Evolutionary conservation across 2,888 invertebrate species (phyloP).

Genomic region (Synanthedon andrenaeformis): DNA sequence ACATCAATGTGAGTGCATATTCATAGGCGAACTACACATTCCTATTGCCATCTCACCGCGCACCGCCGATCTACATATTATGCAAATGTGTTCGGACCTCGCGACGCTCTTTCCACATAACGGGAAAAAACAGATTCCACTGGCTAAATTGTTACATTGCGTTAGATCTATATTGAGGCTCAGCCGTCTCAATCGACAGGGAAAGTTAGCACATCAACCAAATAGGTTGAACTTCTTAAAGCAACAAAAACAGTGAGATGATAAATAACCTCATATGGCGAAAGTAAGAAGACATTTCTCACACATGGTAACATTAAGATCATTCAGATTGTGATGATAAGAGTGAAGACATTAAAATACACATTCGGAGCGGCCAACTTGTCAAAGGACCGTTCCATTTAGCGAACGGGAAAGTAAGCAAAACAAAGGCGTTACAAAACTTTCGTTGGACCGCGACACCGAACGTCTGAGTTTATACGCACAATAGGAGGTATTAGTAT

Average conservation of each 20-base stretch:
- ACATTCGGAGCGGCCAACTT: slow-evolving; percentile 18
- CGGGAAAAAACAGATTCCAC: slow-evolving; percentile 3
- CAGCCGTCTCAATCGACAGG: not conserved
- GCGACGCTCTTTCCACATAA: slow-evolving; percentile 15
- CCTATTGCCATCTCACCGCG: slow-evolving; percentile 19
- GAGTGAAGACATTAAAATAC: slow-evolving; percentile 16
- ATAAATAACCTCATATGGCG: not conserved
- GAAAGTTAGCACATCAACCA: not conserved
- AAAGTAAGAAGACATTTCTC: not conserved
- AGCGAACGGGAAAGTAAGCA: slow-evolving; percentile 51
- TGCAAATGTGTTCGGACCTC: slow-evolving; percentile 15
- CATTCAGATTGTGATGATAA: slow-evolving; percentile 6
- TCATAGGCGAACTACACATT: slow-evolving; percentile 22
- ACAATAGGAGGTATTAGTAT: slow-evolving; percentile 59
- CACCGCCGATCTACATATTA: slow-evolving; percentile 17
- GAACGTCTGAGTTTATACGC: slow-evolving; percentile 32
- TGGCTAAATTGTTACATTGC: not conserved
- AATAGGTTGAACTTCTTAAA: not conserved
- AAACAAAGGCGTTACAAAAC: slow-evolving; percentile 59
- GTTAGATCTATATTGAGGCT: not conserved
- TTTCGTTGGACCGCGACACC: slow-evolving; percentile 42
- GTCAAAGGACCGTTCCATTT: slow-evolving; percentile 45
- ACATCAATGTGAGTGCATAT: slow-evolving; percentile 28
- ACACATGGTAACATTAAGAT: not conserved
- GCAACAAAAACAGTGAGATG: not conserved